A percentile compares a stretch with the other conserved stretches of the same genome.
phyloP scores from a whole-genome alignment of 2,113 vertebrate species.

The Aspiorhynchus laticeps region DNA sequence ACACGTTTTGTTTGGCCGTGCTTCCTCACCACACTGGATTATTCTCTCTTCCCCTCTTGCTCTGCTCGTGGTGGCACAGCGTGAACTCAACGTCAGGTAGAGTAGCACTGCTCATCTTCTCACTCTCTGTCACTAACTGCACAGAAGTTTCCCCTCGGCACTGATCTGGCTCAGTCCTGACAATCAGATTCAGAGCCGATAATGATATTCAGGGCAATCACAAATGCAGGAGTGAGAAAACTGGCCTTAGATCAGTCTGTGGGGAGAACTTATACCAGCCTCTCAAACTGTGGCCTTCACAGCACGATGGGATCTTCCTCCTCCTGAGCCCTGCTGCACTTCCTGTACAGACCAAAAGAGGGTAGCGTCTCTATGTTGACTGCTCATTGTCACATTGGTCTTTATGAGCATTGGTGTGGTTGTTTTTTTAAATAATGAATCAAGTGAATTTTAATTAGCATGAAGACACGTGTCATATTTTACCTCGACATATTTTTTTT shows the following conservation, averaged over 20 bases:
- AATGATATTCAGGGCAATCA: neutral
- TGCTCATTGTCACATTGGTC: neutral
- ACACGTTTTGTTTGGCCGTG: slow-evolving; percentile 71
- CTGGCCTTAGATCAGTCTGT: slow-evolving; percentile 36
- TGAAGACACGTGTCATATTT: neutral
- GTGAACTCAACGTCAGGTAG: slow-evolving; percentile 99
- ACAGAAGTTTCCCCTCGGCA: slow-evolving; percentile 23
- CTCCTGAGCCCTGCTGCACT: slow-evolving; percentile 36
- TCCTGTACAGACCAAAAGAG: slow-evolving; percentile 32
- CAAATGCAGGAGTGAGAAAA: neutral
- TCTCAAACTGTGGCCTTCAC: neutral
- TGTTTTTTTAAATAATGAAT: neutral
- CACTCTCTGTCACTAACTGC: neutral
- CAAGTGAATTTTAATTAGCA: neutral
- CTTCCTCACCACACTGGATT: slow-evolving; percentile 70
- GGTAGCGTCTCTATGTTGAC: neutral
- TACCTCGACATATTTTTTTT: neutral
- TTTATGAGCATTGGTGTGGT: neutral
- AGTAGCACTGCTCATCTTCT: slow-evolving; percentile 68
- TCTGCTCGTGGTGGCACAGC: slow-evolving; percentile 80
- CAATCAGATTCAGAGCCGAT: neutral
- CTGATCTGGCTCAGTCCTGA: slow-evolving; percentile 30
- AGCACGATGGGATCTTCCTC: neutral
- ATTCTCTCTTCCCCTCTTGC: slow-evolving; percentile 75
- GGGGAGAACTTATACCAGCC: slow-evolving; percentile 11